These are phyloP conservation scores for Graptemys geographica DNA, from an alignment of 2,797 vertebrate species.

Conservation along the genomic window DNA sequence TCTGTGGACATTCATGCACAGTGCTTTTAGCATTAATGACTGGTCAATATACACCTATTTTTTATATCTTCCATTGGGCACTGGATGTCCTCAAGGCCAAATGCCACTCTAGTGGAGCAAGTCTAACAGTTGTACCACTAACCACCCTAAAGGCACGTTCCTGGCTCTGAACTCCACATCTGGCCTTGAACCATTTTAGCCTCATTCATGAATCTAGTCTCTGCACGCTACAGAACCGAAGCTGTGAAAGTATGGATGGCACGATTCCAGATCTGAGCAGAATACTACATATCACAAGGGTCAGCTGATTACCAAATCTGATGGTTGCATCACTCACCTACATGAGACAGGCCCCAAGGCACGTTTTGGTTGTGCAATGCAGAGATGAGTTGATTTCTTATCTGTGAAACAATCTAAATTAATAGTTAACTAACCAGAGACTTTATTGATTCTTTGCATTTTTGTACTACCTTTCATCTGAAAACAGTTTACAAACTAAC, in stretches of 20 bases:
- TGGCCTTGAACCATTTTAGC: background rate
- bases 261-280: background rate
- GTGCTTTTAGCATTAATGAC: background rate
- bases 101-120: background rate
- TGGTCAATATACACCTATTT: background rate
- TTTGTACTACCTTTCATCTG: background rate
- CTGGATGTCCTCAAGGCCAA: background rate
- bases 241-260: background rate
- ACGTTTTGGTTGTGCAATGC: background rate
- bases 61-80: background rate
- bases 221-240: too few species aligned
- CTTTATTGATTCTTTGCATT: background rate
- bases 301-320: background rate
- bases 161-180: background rate
- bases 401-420: slow-evolving; percentile 19
- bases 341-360: background rate
- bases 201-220: background rate
- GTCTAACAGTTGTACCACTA: background rate
- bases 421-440: background rate
- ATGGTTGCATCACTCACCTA: background rate
- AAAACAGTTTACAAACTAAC: background rate
- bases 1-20: background rate
- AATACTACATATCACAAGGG: background rate
- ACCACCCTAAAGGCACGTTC: background rate
- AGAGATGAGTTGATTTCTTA: background rate